Conservation (phyloP, 2,113 vertebrate species). For the Carlito syrichta region DNA sequence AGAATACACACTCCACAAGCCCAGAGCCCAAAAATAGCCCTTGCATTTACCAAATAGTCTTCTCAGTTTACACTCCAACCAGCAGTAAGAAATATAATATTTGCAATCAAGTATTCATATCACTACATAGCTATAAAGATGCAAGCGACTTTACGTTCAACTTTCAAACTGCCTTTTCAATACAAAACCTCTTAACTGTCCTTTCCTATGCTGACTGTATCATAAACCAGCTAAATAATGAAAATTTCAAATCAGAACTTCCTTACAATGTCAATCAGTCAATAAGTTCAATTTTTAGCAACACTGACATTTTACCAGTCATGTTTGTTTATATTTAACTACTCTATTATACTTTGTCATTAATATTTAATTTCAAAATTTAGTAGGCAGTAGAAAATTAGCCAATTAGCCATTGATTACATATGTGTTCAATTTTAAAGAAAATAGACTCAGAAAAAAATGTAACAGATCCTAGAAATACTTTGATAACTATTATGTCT, state of each 20-base stretch:
- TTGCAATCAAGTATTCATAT: not conserved
- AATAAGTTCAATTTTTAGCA: not conserved
- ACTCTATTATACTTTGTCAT: not conserved
- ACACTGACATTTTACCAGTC: not conserved
- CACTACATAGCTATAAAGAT: not conserved
- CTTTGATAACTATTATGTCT: not conserved
- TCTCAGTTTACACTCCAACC: slow-evolving; percentile 59
- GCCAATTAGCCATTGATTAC: not conserved
- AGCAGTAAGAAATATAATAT: slow-evolving; percentile 25
- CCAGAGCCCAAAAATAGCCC: slow-evolving; percentile 55
- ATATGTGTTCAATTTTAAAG: not conserved
- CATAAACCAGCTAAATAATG: not conserved
- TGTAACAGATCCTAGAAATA: not conserved
- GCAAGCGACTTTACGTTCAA: not conserved
- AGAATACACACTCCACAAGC: slow-evolving; percentile 37
- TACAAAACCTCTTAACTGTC: not conserved
- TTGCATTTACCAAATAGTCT: not conserved
- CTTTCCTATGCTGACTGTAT: not conserved
- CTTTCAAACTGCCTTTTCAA: not conserved
- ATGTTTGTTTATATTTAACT: not conserved
- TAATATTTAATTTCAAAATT: not conserved
- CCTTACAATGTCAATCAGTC: not conserved
- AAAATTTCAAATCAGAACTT: not conserved
- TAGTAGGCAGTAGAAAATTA: not conserved
- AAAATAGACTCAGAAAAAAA: not conserved